phyloP scores from a whole-genome alignment of 2,888 invertebrate genomes.

The Rhyacophila evoluta region DNA sequence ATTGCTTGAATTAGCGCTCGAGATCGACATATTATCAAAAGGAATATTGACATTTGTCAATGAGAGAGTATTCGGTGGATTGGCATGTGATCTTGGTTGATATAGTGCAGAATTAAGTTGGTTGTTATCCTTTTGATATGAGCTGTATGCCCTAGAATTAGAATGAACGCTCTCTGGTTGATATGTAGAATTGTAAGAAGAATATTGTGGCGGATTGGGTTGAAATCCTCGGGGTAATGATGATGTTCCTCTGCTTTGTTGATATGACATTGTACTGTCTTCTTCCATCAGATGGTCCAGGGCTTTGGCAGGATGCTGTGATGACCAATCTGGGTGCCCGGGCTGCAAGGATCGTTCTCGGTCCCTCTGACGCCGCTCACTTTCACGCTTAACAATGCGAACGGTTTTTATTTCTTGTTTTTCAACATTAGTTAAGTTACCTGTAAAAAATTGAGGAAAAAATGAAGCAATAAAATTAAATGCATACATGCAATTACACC shows the following conservation, averaged over 20 bases:
- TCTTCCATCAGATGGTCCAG: conserved; percentile 68
- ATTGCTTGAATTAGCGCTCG: conserved; percentile 46
- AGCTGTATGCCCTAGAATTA: conserved; percentile 26
- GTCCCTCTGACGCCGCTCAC: conserved; percentile 86
- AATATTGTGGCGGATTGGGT: conserved; percentile 61
- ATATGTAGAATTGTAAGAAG: conserved; percentile 56
- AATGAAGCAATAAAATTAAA: too few species aligned
- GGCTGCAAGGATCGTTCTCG: conserved; percentile 75
- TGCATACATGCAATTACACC: too few species aligned
- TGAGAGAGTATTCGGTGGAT: conserved; percentile 53
- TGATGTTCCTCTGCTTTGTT: conserved; percentile 68
- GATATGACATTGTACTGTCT: conserved; percentile 62
- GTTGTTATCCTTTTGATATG: conserved; percentile 41
- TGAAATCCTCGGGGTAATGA: conserved; percentile 62
- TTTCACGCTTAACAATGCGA: conserved; percentile 91
- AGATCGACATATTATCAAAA: conserved; percentile 59
- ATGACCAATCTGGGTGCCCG: conserved; percentile 65
- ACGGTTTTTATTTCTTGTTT: conserved; percentile 94
- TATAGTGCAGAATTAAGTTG: conserved; percentile 16
- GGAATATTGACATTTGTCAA: conserved; percentile 54
- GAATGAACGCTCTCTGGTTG: conserved; percentile 35
- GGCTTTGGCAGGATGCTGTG: conserved; percentile 63
- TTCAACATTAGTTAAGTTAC: conserved; percentile 79
- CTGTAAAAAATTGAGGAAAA: conserved; percentile 62
- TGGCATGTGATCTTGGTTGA: conserved; percentile 48